These are phyloP conservation scores for Varroa destructor DNA, from an alignment of 1,140 invertebrate genomes.

Conservation along the genomic window DNA sequence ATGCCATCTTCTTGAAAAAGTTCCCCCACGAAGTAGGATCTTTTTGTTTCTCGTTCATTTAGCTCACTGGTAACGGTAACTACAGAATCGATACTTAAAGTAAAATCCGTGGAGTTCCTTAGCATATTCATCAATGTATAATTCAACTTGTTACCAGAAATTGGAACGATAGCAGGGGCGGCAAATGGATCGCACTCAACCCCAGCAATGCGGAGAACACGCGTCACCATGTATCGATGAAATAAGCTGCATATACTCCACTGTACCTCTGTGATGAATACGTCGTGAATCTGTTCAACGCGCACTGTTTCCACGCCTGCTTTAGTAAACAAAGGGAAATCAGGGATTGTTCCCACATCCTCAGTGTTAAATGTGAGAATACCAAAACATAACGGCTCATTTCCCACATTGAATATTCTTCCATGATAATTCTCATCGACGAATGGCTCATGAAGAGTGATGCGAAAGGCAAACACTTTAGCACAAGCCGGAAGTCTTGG, in stretches of 20 bases:
- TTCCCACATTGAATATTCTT: neutral
- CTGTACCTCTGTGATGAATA: neutral
- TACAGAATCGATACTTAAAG: neutral
- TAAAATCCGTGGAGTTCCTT: neutral
- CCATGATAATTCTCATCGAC: slow-evolving; percentile 5
- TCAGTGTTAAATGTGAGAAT: neutral
- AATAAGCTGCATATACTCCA: neutral
- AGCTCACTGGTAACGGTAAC: neutral
- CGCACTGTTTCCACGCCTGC: neutral
- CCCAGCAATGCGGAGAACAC: neutral
- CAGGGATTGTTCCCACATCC: neutral
- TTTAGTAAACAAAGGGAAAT: slow-evolving; percentile 11
- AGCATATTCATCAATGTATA: neutral
- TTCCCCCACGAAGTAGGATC: neutral
- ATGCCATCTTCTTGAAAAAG: neutral
- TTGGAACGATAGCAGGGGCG: slow-evolving; percentile 3
- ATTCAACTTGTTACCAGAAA: neutral
- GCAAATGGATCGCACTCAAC: neutral
- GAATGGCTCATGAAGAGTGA: neutral
- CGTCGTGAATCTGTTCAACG: neutral
- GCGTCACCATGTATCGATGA: neutral
- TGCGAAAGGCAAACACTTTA: neutral
- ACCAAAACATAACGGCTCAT: slow-evolving; percentile 4
- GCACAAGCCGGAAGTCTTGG: neutral
- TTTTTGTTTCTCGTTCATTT: neutral